These are phyloP conservation scores for Athene noctua DNA, from an alignment of 2,113 vertebrate species.

Conservation along the genomic window DNA sequence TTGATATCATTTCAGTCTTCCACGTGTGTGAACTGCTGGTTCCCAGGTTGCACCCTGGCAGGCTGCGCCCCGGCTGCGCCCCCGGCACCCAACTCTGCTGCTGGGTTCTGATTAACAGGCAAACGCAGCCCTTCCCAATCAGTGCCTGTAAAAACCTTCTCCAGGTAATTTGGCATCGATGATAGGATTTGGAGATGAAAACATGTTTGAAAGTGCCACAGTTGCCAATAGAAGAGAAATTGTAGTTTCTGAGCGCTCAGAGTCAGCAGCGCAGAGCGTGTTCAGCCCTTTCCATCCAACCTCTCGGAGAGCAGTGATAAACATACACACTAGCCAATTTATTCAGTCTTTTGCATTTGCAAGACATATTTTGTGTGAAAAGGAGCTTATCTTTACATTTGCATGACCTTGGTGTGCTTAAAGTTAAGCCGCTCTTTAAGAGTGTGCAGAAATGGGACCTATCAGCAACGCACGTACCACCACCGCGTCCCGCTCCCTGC, in stretches of 20 bases:
- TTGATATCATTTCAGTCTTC: background rate
- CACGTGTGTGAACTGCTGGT: accelerated
- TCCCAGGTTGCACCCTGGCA: background rate
- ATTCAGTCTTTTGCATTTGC: background rate
- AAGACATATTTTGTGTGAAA: background rate
- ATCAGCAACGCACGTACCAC: accelerated
- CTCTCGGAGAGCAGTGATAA: background rate
- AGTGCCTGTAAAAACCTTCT: background rate
- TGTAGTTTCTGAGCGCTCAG: background rate
- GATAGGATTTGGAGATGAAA: background rate
- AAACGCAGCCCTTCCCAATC: background rate
- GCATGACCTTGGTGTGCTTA: accelerated
- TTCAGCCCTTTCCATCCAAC: background rate
- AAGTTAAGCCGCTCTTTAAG: background rate
- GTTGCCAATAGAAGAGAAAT: background rate
- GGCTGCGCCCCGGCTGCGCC: background rate
- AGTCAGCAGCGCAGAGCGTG: background rate
- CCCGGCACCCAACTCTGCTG: background rate
- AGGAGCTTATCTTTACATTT: background rate
- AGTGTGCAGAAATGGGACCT: background rate
- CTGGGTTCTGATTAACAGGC: background rate
- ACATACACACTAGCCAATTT: background rate
- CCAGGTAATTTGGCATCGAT: background rate
- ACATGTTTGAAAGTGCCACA: background rate
- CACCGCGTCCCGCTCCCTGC: accelerated